Percentiles rank a stretch among this genome's conserved stretches.
These are phyloP conservation scores for Amblyopsis hoosieri DNA, from an alignment of 2,797 vertebrate genomes.

Conservation along the genomic window DNA sequence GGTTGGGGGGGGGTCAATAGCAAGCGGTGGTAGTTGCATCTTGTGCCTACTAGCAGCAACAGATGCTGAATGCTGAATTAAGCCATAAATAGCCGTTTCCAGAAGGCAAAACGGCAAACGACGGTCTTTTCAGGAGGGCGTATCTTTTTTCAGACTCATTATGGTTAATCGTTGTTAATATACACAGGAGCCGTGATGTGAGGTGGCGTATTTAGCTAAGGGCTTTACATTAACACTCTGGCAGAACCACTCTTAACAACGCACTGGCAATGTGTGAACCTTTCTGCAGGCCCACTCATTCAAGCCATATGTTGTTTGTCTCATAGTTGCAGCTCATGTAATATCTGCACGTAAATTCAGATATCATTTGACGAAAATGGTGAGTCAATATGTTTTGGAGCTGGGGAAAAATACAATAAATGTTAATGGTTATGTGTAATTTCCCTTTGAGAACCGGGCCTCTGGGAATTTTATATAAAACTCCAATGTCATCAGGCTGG, in stretches of 20 bases:
- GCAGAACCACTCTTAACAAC: conserved; percentile 21
- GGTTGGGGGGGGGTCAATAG: too few relatives aligned
- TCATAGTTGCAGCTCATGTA: conserved; percentile 18
- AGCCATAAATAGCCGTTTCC: conserved; percentile 13
- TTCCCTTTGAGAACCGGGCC: conserved; percentile 8
- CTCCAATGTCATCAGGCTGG: neutral
- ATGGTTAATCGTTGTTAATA: conserved; percentile 52
- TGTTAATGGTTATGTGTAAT: neutral
- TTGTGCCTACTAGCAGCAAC: neutral
- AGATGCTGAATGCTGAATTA: conserved; percentile 9
- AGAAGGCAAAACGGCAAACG: conserved; percentile 15
- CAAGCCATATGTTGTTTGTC: conserved; percentile 52
- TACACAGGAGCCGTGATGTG: conserved; percentile 52
- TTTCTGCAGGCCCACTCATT: conserved; percentile 17
- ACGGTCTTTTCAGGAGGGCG: conserved; percentile 26
- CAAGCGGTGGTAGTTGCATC: too few relatives aligned
- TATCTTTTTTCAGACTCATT: conserved; percentile 33
- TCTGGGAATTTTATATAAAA: neutral
- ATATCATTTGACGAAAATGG: conserved; percentile 24
- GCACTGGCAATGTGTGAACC: conserved; percentile 42
- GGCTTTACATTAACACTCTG: conserved; percentile 55
- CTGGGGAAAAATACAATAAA: conserved; percentile 3
- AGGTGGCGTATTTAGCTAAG: conserved; percentile 61
- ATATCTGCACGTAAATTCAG: conserved; percentile 27
- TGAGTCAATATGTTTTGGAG: conserved; percentile 19